Conservation (phyloP, 2,888 invertebrate species). For the Thymelicus lineola region DNA sequence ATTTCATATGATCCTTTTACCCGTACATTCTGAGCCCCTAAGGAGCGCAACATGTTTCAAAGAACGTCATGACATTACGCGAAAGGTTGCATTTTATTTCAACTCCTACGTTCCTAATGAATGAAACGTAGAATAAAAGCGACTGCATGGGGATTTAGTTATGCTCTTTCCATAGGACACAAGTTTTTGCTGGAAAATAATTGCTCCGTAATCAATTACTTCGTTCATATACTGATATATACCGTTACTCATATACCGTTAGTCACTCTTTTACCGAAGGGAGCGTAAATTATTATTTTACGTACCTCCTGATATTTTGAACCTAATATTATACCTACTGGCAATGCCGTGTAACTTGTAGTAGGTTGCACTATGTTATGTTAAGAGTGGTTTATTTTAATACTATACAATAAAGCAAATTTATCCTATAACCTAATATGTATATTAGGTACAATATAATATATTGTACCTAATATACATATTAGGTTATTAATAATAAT, state of each 20-base stretch:
- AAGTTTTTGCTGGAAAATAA: slow-evolving; percentile 52
- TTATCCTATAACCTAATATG: too few relatives aligned
- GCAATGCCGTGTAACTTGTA: too few relatives aligned
- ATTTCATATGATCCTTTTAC: too few relatives aligned
- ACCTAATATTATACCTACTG: too few relatives aligned
- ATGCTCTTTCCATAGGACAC: slow-evolving; percentile 24
- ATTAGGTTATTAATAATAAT: too few relatives aligned
- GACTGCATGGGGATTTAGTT: slow-evolving; percentile 34
- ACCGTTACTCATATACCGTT: slow-evolving; percentile 47
- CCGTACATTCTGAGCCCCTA: not conserved
- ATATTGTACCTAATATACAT: too few relatives aligned
- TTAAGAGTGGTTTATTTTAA: too few relatives aligned
- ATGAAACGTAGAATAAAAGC: slow-evolving; percentile 35
- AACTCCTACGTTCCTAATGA: slow-evolving; percentile 1
- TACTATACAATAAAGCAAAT: too few relatives aligned
- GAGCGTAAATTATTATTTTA: too few relatives aligned
- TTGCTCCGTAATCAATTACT: slow-evolving; percentile 57
- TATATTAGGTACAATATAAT: too few relatives aligned
- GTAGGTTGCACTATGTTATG: too few relatives aligned
- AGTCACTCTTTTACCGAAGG: slow-evolving; percentile 51
- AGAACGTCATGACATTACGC: not conserved
- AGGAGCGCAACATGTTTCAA: not conserved
- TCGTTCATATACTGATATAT: slow-evolving; percentile 54
- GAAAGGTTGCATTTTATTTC: slow-evolving; percentile 6
- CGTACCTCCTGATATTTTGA: too few relatives aligned